phyloP scores from a whole-genome alignment of 2,888 invertebrate genomes.

The Spisula subtruncata region DNA sequence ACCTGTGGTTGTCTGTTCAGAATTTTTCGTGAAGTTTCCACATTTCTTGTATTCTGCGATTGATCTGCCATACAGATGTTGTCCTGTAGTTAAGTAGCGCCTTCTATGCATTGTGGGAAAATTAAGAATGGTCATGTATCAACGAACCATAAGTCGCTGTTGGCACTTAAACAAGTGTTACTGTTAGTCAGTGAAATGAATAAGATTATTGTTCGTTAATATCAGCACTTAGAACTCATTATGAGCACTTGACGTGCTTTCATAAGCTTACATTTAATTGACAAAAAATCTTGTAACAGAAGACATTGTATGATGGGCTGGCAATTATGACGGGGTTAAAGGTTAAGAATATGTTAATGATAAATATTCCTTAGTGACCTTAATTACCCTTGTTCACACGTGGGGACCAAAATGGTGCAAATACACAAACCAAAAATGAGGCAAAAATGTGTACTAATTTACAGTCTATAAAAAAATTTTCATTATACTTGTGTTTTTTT shows the following conservation, averaged over 20 bases:
- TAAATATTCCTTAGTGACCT: neutral
- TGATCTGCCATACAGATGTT: neutral
- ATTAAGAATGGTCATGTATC: slow-evolving; percentile 8
- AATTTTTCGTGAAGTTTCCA: no score
- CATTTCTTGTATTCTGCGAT: neutral
- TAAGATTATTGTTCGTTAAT: neutral
- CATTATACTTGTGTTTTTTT: no score
- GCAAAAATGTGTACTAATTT: no score
- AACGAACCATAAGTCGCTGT: neutral
- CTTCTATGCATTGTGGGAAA: slow-evolving; percentile 22
- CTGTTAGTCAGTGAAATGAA: slow-evolving; percentile 16
- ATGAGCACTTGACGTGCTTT: neutral
- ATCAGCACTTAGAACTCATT: slow-evolving; percentile 10
- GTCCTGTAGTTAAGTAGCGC: neutral
- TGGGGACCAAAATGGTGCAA: no score
- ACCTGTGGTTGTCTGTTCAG: no score
- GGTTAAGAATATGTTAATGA: neutral
- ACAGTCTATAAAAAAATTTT: no score
- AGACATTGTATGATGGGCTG: neutral
- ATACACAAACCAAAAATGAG: no score
- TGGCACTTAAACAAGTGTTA: neutral
- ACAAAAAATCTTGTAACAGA: neutral
- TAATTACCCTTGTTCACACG: neutral
- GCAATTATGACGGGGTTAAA: neutral
- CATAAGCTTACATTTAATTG: slow-evolving; percentile 1